Evolutionary conservation across 2,113 vertebrate species (phyloP).

Genomic region (Phylloscopus trochiloides): DNA sequence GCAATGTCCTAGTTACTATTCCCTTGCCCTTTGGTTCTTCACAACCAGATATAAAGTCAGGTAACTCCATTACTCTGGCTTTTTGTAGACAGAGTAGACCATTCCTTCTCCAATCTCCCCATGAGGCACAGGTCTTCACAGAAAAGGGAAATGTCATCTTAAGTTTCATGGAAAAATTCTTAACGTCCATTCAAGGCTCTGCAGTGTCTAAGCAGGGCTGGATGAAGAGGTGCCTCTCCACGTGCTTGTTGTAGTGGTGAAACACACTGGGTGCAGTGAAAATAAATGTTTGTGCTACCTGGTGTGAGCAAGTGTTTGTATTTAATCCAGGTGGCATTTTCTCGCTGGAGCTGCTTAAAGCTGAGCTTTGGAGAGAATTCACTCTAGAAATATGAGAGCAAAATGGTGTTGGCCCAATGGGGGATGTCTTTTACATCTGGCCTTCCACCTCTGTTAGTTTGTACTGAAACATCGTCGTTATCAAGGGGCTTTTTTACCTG

Average conservation of each 20-base stretch:
- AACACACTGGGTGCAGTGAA: neutral
- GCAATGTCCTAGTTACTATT: neutral
- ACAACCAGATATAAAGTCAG: neutral
- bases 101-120: neutral
- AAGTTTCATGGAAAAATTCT: neutral
- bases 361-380: neutral
- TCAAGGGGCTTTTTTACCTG: neutral
- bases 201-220: neutral
- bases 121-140: neutral
- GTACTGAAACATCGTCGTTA: neutral
- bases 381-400: neutral
- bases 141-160: neutral
- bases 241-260: accelerated
- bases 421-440: neutral
- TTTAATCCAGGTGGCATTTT: neutral
- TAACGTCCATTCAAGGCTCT: accelerated
- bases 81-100: neutral
- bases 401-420: neutral
- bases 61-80: accelerated
- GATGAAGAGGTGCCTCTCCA: neutral
- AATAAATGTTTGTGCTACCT: neutral
- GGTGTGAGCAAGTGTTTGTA: neutral
- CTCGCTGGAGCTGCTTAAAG: accelerated
- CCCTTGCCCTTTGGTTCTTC: neutral
- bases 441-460: neutral